A percentile compares a stretch with the other conserved stretches of the same genome.
phyloP scores from a whole-genome alignment of 2,888 invertebrate genomes.

The Branchipolynoe longqiensis region DNA sequence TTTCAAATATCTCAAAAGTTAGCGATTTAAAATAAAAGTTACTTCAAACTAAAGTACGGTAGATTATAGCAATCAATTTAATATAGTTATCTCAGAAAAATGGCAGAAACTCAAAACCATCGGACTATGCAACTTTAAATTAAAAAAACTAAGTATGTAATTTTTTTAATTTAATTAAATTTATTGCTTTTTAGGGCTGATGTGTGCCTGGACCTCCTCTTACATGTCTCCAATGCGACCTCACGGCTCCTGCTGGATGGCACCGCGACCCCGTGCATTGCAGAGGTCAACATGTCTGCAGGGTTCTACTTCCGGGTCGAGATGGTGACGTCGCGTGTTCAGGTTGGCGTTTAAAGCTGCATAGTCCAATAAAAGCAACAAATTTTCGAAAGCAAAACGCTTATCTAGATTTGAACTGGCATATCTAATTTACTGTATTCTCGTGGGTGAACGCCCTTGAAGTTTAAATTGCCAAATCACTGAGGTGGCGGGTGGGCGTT shows the following conservation, averaged over 20 bases:
- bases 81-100: no score
- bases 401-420: background rate
- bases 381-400: background rate
- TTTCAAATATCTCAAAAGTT: no score
- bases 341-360: background rate
- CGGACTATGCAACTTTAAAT: no score
- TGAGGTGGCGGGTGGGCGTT: no score
- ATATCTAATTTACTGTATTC: background rate
- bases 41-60: no score
- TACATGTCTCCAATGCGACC: background rate
- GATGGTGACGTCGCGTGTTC: background rate
- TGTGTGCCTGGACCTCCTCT: constrained; percentile 12
- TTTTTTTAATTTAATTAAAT: background rate
- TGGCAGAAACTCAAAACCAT: no score
- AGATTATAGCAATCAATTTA: no score
- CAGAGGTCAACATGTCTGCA: constrained; percentile 5
- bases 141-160: no score
- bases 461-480: no score
- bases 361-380: background rate
- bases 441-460: no score
- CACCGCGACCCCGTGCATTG: constrained; percentile 14
- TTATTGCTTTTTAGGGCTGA: background rate
- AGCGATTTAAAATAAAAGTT: no score
- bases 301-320: constrained; percentile 31
- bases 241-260: constrained; percentile 24